phyloP scores from a whole-genome alignment of 1,140 invertebrate species.

The Chionoecetes opilio region DNA sequence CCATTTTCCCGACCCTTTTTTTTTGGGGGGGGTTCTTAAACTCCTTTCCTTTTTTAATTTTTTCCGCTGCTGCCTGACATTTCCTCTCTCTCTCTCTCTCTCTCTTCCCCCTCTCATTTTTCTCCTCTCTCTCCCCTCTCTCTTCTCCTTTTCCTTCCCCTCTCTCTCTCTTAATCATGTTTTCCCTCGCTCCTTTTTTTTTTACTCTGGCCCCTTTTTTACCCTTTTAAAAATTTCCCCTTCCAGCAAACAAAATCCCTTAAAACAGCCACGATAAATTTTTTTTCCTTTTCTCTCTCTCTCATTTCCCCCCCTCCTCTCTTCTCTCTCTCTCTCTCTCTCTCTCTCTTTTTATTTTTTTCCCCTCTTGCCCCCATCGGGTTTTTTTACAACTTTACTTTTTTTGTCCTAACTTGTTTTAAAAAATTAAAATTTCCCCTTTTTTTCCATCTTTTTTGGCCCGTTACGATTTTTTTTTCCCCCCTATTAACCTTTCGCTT shows the following conservation, averaged over 20 bases:
- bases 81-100: constrained; percentile 38
- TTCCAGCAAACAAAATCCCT: neutral
- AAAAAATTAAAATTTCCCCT: neutral
- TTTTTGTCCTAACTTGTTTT: neutral
- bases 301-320: neutral
- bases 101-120: neutral
- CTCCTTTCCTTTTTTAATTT: no score
- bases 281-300: neutral
- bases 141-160: neutral
- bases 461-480: neutral
- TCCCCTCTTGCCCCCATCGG: neutral
- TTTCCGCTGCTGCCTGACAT: neutral
- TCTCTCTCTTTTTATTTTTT: neutral
- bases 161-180: constrained; percentile 45
- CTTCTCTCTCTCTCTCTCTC: neutral
- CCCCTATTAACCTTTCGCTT: neutral
- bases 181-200: no score
- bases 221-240: no score
- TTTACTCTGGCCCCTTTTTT: no score
- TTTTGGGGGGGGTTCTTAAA: no score
- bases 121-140: neutral
- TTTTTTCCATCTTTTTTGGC: neutral
- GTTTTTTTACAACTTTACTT: neutral
- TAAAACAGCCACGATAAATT: neutral
- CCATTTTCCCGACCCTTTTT: no score